A percentile compares a stretch with the other conserved stretches of the same genome.
Evolutionary conservation across 1,140 invertebrate genomes (phyloP).

Genomic region (Mizuhopecten yessoensis): DNA sequence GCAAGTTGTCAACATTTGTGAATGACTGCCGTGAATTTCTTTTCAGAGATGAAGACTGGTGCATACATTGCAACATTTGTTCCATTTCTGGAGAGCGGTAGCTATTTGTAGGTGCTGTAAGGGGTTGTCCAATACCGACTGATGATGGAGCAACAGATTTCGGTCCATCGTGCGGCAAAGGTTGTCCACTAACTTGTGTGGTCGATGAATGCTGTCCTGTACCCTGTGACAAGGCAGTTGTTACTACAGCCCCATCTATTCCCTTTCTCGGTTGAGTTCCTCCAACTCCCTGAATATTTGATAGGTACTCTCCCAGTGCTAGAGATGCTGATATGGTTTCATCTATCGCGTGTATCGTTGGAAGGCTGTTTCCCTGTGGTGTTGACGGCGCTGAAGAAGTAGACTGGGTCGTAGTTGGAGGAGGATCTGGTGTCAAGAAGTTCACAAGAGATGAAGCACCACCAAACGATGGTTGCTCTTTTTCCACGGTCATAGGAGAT

Average conservation of each 20-base stretch:
- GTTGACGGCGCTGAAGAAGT: neutral
- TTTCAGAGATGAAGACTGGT: neutral
- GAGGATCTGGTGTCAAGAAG: neutral
- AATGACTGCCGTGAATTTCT: neutral
- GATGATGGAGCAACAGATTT: neutral
- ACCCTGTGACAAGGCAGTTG: neutral
- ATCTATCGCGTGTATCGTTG: neutral
- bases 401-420: neutral
- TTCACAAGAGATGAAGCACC: neutral
- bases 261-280: neutral
- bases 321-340: neutral
- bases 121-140: neutral
- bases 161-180: neutral
- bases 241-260: neutral
- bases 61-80: neutral
- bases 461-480: neutral
- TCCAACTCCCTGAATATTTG: neutral
- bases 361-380: neutral
- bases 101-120: neutral
- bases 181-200: neutral
- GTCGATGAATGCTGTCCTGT: neutral
- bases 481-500: neutral
- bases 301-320: neutral
- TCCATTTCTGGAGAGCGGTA: neutral
- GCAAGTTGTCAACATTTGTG: neutral